These are phyloP conservation scores for Rhogogaster chlorosoma DNA, from an alignment of 2,888 invertebrate species.

Conservation along the genomic window DNA sequence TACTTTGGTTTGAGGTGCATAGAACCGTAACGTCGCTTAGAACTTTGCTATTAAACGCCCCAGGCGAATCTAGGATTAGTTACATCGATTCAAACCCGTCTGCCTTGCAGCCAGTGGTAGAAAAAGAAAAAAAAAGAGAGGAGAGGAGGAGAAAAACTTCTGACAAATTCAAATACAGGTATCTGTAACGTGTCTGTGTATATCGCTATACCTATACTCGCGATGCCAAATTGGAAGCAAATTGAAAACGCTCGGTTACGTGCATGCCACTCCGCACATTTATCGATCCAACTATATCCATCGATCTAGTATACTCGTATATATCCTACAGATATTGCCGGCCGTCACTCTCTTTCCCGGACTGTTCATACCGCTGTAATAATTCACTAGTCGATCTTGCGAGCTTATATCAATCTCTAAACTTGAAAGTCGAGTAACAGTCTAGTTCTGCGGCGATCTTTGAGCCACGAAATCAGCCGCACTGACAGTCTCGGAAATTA, in stretches of 20 bases:
- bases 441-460: not conserved
- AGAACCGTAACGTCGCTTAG: constrained; percentile 5
- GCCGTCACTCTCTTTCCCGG: not conserved
- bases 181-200: not conserved
- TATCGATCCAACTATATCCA: constrained; percentile 7
- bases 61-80: constrained; percentile 37
- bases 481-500: not conserved
- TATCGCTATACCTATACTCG: not conserved
- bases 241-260: constrained; percentile 46
- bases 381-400: not conserved
- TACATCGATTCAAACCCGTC: constrained; percentile 43
- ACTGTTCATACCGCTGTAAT: not conserved
- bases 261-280: not conserved
- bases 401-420: not conserved
- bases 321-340: not conserved
- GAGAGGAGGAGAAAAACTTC: too few species aligned
- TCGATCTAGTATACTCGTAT: not conserved
- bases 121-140: not conserved
- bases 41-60: constrained; percentile 45
- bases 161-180: constrained; percentile 27
- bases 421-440: not conserved
- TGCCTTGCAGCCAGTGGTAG: not conserved
- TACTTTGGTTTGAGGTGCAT: constrained; percentile 12
- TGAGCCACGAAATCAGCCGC: not conserved
- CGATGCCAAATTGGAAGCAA: constrained; percentile 33